Percentiles rank a stretch among this genome's conserved stretches.
Conservation (phyloP, 2,797 vertebrate species). For the Lepilemur ruficaudatus region DNA sequence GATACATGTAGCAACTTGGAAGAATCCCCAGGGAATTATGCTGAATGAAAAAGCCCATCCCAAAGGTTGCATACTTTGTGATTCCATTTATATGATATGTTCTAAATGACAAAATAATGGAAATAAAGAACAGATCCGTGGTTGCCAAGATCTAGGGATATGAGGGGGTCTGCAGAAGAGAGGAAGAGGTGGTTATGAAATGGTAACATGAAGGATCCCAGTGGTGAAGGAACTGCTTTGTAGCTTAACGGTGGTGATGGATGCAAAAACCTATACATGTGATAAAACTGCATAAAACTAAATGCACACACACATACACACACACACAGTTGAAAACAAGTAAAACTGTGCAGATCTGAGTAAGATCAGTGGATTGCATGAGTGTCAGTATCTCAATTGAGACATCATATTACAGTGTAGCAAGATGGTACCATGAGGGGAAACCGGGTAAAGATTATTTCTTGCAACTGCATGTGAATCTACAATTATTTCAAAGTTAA, state of each 20-base stretch:
- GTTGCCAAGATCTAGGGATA: neutral
- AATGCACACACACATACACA: neutral
- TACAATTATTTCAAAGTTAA: neutral
- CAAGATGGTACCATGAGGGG: neutral
- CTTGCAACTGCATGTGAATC: neutral
- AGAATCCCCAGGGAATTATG: neutral
- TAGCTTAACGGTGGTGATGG: neutral
- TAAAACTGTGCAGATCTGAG: neutral
- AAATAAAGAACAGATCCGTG: neutral
- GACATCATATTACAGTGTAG: neutral
- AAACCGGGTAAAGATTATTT: neutral
- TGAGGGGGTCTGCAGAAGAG: neutral
- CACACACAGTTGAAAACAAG: neutral
- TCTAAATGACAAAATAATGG: neutral
- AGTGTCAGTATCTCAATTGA: neutral
- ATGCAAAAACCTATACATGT: neutral
- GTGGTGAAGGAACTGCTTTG: neutral
- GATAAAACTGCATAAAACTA: neutral
- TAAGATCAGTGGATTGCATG: accelerated
- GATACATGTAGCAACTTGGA: neutral
- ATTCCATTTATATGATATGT: neutral
- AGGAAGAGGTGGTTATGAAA: neutral
- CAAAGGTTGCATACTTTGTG: neutral
- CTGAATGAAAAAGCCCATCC: neutral
- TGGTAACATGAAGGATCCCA: accelerated